Base-by-base conservation (phyloP, 1,140 invertebrate genomes). In the Forficula auricularia region DNA sequence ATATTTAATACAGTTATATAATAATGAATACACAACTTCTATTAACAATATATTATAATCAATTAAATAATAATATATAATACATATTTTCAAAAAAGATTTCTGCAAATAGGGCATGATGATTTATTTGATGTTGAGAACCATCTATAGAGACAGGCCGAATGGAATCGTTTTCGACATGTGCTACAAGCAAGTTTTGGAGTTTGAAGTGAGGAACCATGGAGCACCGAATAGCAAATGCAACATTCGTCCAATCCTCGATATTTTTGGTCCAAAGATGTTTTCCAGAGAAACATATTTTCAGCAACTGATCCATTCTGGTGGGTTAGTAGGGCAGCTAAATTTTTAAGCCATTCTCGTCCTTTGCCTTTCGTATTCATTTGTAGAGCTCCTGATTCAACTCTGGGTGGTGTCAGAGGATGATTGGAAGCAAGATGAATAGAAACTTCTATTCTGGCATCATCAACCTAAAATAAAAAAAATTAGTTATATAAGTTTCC, bases 111-210 rank as follows among this genome's bases (percentile, higher is more conserved):
- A 2, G 88, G 88, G 60, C 88, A 94, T 0, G 83, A 82, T 13
- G 83, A 83, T 54, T 90, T 88, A 57, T 83, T 80, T 57, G 82
- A 88, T 2, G 84, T 86, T 46, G 70, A 82, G 57, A 92, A 91
- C 88, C 88, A 94, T 70, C 89, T 89, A 54, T 86, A 89, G 81
- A 95, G 59, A 62, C 89, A 94, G 41, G 72, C 72, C 3, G 78
- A 77, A 59, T 95, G 90, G 58, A 90, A 95, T 57, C 89, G 90
- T 60, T 95, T 94, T 52, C 78, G 78, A 60, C 90, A 95, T 0
- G 82, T 86, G 50, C 75, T 72, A 60, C 88, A 92, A 0, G 73
- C 71, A 7, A 89, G 59, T 62, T 82, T 79, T 1, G 90, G 89
- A 50, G 94, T 64, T 59, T 89, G 76, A 52, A 80, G 84, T 42